Conservation (phyloP, 92 coral and sea anemone species). For the Nematostella vectensis region DNA sequence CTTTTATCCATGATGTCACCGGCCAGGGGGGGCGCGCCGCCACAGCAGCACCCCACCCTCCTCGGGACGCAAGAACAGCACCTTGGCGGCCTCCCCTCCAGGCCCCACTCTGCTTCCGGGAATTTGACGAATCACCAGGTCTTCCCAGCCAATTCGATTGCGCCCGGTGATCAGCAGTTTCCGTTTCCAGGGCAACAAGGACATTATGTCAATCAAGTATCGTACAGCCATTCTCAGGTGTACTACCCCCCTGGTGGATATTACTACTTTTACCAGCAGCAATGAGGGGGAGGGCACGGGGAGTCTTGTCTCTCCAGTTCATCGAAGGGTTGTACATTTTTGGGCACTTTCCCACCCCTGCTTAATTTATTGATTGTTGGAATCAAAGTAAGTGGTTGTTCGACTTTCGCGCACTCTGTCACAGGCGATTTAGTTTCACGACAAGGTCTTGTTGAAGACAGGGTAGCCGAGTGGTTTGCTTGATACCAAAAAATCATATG, state of each 20-base stretch:
- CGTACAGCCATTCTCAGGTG: constrained; percentile 60
- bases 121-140: constrained; percentile 58
- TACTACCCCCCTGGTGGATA: constrained; percentile 81
- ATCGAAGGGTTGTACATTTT: constrained; percentile 14
- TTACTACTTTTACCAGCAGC: constrained; percentile 89
- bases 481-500: not conserved
- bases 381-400: not conserved
- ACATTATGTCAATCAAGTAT: constrained; percentile 62
- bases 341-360: constrained; percentile 4
- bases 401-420: not conserved
- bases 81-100: constrained; percentile 57
- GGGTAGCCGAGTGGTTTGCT: constrained; percentile 4
- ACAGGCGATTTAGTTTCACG: not conserved
- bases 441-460: not conserved
- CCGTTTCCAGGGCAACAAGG: constrained; percentile 62
- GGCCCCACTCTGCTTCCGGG: constrained; percentile 93
- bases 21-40: constrained; percentile 51
- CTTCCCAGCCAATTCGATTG: constrained; percentile 35
- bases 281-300: no score
- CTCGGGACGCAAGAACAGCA: constrained; percentile 43
- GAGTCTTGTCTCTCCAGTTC: not conserved
- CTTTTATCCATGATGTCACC: constrained; percentile 72
- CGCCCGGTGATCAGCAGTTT: constrained; percentile 62
- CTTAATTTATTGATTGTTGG: constrained; percentile 37
- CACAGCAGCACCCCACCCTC: constrained; percentile 25